Evolutionary conservation across 1,140 invertebrate genomes (phyloP), one percentile per base, ranked within the genome.

Genomic region (Anoplophora glabripennis): DNA sequence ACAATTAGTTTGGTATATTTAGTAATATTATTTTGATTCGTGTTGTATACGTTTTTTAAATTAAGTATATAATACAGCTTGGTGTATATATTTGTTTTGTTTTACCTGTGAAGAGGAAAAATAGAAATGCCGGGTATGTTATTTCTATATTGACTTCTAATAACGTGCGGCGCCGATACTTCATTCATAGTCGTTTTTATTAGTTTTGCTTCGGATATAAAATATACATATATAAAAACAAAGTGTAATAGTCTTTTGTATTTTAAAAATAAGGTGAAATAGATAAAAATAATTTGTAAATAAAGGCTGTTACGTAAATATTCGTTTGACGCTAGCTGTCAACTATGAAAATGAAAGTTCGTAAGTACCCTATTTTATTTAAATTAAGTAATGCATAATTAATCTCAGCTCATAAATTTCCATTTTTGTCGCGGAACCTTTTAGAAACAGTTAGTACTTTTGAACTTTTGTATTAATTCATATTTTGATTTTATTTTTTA

Each of bases 331-430:
- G 47, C 59, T 57, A 59, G 49, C 49, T 65, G 65, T 64, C 58
- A 58, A 46, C 52, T 53, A 59, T 60, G 56, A 72, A 72, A 61
- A 72, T 70, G 64, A 68, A 70, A 64, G 64, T 61, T 36, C 62
- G 68, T 70, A 69, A 72, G 66, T 70, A 62, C 18, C 11, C 21
- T 28, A 28, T 28, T 28, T 28, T 18, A 48, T 35, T 44, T 51
- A 15, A 44, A 12, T 7, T 17, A n/a, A 55, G 34, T n/a, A 34
- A 11, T 12, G 11, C 21, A 33, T 59, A 15, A 17, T 49, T 62
- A 28, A 41, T 57, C 12, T 28, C 28, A 18, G 17, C 42, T 35
- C 14, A 36, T 49, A 10, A n/a, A 48, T 42, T 1, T 33, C 33
- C n/a, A 10, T 56, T 53, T 17, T 11, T 28, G 4, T 33, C 7